Percentiles rank a stretch among this genome's conserved stretches.
These are phyloP conservation scores for Labeo catla DNA, from an alignment of 2,113 vertebrate genomes.

Conservation along the genomic window DNA sequence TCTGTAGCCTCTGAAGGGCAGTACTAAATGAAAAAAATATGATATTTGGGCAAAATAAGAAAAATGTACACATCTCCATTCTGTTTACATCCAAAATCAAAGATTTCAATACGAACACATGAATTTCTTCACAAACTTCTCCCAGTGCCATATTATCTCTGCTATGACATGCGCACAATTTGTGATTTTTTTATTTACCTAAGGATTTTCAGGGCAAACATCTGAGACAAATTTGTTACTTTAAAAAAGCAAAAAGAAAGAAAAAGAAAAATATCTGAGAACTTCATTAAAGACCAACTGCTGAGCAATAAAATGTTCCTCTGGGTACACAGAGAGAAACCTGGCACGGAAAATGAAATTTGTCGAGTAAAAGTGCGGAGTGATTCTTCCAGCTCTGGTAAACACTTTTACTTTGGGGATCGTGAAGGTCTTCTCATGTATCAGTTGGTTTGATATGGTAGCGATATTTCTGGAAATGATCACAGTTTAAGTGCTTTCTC, in stretches of 20 bases:
- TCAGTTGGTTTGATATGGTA: neutral
- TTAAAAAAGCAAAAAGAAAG: neutral
- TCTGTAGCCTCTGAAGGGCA: no score
- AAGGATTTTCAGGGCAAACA: neutral
- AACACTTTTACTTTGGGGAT: slow-evolving; percentile 15
- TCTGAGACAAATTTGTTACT: neutral
- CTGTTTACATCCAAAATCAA: neutral
- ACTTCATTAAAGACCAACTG: neutral
- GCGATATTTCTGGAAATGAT: slow-evolving; percentile 2
- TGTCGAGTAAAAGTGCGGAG: neutral
- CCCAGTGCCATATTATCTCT: neutral
- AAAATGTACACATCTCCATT: no score
- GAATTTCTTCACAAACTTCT: neutral
- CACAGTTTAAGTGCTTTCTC: neutral
- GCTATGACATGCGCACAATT: neutral
- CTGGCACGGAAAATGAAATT: slow-evolving; percentile 13
- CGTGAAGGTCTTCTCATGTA: slow-evolving; percentile 10
- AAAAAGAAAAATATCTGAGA: neutral
- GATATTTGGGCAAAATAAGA: no score
- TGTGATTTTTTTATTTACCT: neutral
- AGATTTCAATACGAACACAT: neutral
- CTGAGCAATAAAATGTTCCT: neutral
- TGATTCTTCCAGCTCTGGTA: slow-evolving; percentile 4
- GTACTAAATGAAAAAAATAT: no score
- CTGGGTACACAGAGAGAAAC: neutral